Conservation (phyloP, 2,113 vertebrate genomes). For the Neodon shergylaensis region DNA sequence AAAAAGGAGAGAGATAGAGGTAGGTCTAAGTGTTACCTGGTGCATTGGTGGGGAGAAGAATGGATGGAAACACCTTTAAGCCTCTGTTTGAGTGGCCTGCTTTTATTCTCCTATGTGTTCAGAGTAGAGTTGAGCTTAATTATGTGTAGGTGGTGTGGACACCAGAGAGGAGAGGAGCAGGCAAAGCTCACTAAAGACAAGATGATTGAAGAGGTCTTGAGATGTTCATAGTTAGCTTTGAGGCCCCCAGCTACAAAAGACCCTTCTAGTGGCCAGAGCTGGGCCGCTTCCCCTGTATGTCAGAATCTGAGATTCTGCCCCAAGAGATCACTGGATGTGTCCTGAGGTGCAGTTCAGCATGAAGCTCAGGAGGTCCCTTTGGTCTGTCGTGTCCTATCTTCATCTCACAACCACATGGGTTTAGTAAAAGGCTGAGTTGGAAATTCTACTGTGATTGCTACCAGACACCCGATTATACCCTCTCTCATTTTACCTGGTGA, state of each 20-base stretch:
- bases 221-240: neutral
- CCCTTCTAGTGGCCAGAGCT: neutral
- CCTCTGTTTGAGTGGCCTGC: neutral
- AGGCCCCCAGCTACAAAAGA: neutral
- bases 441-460: neutral
- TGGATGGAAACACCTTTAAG: neutral
- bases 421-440: neutral
- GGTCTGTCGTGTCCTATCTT: neutral
- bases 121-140: neutral
- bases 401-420: no score
- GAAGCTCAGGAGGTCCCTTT: neutral
- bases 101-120: neutral
- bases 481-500: conserved; percentile 3
- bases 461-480: neutral
- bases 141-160: neutral
- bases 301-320: neutral
- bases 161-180: neutral
- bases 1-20: neutral
- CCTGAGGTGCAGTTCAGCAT: neutral
- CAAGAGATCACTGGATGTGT: rapidly evolving
- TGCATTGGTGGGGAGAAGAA: rapidly evolving
- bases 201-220: neutral
- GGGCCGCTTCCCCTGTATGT: rapidly evolving
- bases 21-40: no score
- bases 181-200: neutral